Evolutionary conservation across 2,888 invertebrate genomes (phyloP), one percentile per base, ranked within the genome.

Genomic region (Chrysomela aeneicollis): DNA sequence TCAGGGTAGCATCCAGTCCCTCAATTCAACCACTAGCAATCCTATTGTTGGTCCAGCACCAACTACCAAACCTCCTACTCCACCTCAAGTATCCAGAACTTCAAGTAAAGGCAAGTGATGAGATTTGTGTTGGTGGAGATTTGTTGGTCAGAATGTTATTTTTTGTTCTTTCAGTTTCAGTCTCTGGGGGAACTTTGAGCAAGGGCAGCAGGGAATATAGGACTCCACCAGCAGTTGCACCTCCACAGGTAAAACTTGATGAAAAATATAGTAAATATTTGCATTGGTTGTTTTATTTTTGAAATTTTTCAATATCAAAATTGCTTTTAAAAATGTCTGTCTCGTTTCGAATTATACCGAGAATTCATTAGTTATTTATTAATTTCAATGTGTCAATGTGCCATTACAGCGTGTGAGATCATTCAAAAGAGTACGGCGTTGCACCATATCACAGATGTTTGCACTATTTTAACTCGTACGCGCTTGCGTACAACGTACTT

Each of bases 141-240:
- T 19, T 37, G 30, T 49, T 17, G 19, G 19, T 21, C 8, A 59
- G 2, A 18, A 35, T 32, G 49, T 18, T 15, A 30, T 47, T 42
- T 57, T 10, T 46, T 74, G 75, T 17, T 72, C 73, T n/a, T 68
- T 30, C 51, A 76, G 76, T 76, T 32, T 76, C 75, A 52, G 76
- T 76, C 17, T 73, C 75, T 54, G 75, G 76, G 69, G 88, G 89
- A 42, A 89, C 89, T 1, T 77, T 87, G 82, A 92, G 92, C 32
- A 92, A 92, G 81, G 89, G 89, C 35, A 85, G 85, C 68, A 87
- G 93, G 46, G 96, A 96, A 80, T 96, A 96, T 83, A 88, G 97
- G 72, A 95, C 97, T 10, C 96, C 96, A n/a, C 97, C 97, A 1
- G 96, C 94, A 3, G 97, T 97, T 22, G 95, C 97, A 37, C 97